Base-by-base conservation (phyloP, 1,140 invertebrate species). In the Homalodisca vitripennis region DNA sequence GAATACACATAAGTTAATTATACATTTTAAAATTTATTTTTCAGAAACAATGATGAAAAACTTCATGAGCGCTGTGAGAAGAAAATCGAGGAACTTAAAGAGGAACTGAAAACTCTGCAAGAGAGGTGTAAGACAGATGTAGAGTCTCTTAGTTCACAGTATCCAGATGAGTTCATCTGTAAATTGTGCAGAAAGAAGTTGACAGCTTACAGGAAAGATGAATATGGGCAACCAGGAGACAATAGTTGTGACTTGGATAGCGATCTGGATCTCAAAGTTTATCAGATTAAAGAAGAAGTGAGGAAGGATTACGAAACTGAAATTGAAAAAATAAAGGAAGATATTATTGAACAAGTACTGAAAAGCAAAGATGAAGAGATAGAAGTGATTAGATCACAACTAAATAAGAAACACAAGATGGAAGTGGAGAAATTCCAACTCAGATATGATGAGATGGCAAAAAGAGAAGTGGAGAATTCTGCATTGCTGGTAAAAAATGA, bases 41-140 rank as follows among this genome's bases (percentile, higher is more conserved):
- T 13, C 24, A 66, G 64, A 1, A 76, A 82, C 0, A 70, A 83
- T 3, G 81, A 84, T 32, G 79, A 32, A 29, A 29, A 29, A 6
- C 12, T 32, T n/a, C 60, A 63, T n/a, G 27, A 81, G 66, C 81
- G 83, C 74, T 77, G 78, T 68, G 70, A 80, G 80, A 82, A 81
- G 27, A 75, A 78, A 67, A 76, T 85, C 46, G 78, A 77, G 0
- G 78, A 81, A 20, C 75, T 85, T 27, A 85, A 83, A 72, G 78
- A 78, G 10, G 80, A 83, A 1, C 73, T 82, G 26, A 80, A 84
- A 53, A 81, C 82, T 69, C 77, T 81, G 13, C 80, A 81, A 70
- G 29, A 29, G 34, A 63, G 72, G 74, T 63, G 34, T 32, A 32
- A 63, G n/a, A 3, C 30, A n/a, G 60, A 63, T 14, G 1, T 63